Conservation (phyloP, 2,888 invertebrate genomes). For the Scaptodrosophila latifasciaeformis region DNA sequence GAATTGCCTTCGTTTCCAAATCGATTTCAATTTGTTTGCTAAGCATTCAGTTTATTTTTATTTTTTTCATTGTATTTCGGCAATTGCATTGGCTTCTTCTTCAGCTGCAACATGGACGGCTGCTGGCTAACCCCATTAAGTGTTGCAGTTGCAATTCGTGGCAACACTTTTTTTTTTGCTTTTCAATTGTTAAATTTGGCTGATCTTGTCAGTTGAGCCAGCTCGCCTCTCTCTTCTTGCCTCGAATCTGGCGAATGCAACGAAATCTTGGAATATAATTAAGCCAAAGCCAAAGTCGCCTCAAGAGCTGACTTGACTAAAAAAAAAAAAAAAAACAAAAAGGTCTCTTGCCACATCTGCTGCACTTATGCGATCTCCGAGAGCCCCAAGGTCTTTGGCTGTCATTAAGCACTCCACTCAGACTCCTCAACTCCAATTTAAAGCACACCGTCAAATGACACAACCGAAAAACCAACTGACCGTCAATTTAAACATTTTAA, state of each 20-base stretch:
- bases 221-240: no score
- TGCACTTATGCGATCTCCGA: conserved; percentile 4
- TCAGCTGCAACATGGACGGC: no score
- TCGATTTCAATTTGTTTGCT: no score
- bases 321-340: conserved; percentile 15
- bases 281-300: conserved; percentile 29
- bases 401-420: conserved; percentile 28
- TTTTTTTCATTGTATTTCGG: no score
- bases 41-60: no score
- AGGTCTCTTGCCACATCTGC: conserved; percentile 33
- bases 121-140: conserved; percentile 45
- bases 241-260: neutral
- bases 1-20: no score
- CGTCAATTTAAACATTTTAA: neutral
- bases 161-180: conserved; percentile 28
- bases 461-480: neutral
- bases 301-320: conserved; percentile 13
- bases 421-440: no score
- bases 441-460: conserved; percentile 34
- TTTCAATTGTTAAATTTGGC: no score
- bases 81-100: no score
- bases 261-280: conserved; percentile 14
- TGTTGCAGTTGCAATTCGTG: conserved; percentile 58
- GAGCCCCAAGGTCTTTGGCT: conserved; percentile 31
- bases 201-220: no score